Evolutionary conservation across 2,888 invertebrate genomes (phyloP).

Genomic region (Acanthococcus lagerstroemiae): DNA sequence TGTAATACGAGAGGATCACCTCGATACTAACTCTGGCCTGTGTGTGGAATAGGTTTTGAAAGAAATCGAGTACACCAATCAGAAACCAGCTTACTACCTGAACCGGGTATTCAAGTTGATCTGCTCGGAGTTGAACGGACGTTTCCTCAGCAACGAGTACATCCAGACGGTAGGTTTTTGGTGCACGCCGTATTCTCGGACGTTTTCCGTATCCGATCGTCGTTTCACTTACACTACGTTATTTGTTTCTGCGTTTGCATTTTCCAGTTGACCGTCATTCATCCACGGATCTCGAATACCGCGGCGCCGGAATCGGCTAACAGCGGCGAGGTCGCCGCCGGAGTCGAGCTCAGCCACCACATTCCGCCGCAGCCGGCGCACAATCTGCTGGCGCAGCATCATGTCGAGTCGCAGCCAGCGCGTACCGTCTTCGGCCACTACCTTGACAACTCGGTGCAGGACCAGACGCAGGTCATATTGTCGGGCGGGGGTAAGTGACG

Average conservation of each 20-base stretch:
- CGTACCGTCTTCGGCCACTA: slow-evolving; percentile 42
- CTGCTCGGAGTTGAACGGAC: slow-evolving; percentile 85
- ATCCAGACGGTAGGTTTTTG: slow-evolving; percentile 73
- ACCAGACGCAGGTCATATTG: slow-evolving; percentile 42
- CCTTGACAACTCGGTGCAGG: slow-evolving; percentile 41
- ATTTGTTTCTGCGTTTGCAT: neutral
- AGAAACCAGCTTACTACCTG: slow-evolving; percentile 88
- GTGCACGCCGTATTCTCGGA: too few relatives aligned
- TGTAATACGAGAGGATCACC: neutral
- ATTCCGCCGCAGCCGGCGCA: slow-evolving; percentile 49
- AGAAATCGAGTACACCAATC: slow-evolving; percentile 85
- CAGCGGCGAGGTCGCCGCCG: slow-evolving; percentile 11
- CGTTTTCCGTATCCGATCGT: too few relatives aligned
- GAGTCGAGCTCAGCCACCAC: slow-evolving; percentile 44
- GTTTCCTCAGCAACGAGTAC: slow-evolving; percentile 92
- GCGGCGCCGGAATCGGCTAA: slow-evolving; percentile 32
- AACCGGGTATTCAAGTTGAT: slow-evolving; percentile 91
- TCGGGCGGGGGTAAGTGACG: slow-evolving; percentile 43
- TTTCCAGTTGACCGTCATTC: slow-evolving; percentile 68
- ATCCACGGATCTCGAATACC: slow-evolving; percentile 55
- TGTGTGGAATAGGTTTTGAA: slow-evolving; percentile 48
- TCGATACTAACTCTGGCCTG: neutral
- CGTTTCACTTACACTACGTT: too few relatives aligned
- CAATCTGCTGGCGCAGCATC: slow-evolving; percentile 52
- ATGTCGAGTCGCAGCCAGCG: slow-evolving; percentile 53